Conservation (phyloP, 2,113 vertebrate species). For the Elachura formosa region DNA sequence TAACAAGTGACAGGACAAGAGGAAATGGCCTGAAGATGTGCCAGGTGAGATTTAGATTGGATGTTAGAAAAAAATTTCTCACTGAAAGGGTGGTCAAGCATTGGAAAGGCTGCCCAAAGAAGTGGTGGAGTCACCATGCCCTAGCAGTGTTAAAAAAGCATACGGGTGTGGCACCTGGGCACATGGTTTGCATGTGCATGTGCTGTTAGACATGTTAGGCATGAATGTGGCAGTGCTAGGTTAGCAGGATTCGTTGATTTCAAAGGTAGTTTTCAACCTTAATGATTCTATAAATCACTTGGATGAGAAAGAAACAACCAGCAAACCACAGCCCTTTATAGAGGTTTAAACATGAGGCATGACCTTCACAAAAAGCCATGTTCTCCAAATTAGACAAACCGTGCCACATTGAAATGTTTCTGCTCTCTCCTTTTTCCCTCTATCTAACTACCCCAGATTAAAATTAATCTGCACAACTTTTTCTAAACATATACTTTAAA, state of each 20-base stretch:
- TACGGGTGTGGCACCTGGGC: background rate
- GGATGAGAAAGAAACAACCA: background rate
- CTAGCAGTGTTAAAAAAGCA: background rate
- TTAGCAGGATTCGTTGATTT: background rate
- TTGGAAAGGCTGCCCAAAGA: background rate
- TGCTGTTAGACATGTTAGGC: too few relatives aligned
- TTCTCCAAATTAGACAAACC: background rate
- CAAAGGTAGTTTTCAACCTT: background rate
- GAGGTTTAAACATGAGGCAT: background rate
- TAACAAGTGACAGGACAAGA: background rate
- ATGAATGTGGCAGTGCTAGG: background rate
- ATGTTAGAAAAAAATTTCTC: background rate
- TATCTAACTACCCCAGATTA: background rate
- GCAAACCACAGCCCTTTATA: background rate
- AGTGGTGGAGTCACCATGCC: background rate
- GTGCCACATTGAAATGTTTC: background rate
- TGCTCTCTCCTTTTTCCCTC: background rate
- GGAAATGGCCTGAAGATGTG: background rate
- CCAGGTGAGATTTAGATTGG: background rate
- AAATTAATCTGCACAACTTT: background rate
- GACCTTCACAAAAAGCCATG: background rate
- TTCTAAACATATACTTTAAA: background rate
- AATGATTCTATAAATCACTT: background rate
- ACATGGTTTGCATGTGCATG: background rate
- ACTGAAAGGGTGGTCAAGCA: background rate